Percentiles rank a stretch among this genome's conserved stretches.
These are phyloP conservation scores for Mustela lutreola DNA, from an alignment of 2,113 vertebrate genomes.

Conservation along the genomic window DNA sequence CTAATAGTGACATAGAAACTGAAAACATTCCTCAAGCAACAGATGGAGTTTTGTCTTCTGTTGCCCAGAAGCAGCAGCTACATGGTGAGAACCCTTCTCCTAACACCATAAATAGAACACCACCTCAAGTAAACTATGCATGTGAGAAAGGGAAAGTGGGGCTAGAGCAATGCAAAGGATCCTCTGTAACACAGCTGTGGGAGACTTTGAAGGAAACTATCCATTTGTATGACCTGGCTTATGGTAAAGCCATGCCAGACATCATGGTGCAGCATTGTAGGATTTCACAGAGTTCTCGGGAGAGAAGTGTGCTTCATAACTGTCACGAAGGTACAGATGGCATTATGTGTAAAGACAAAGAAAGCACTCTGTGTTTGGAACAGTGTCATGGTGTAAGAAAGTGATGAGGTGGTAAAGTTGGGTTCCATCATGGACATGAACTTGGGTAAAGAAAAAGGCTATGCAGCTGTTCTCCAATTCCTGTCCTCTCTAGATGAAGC, in stretches of 20 bases:
- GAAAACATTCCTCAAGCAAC: too few species aligned
- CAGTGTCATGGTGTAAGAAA: not conserved
- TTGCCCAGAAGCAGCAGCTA: too few species aligned
- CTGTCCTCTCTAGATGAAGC: not conserved
- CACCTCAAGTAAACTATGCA: too few species aligned
- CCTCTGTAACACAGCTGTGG: too few species aligned
- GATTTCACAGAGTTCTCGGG: constrained; percentile 80
- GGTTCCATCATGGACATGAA: not conserved
- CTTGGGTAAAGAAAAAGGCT: not conserved
- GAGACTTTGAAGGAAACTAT: too few species aligned
- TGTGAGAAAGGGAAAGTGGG: too few species aligned
- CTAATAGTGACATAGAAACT: too few species aligned
- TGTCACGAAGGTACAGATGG: constrained; percentile 65
- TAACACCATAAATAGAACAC: too few species aligned
- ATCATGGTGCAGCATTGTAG: constrained; percentile 64
- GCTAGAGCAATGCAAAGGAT: too few species aligned
- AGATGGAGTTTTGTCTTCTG: too few species aligned
- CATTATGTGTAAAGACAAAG: constrained; percentile 71
- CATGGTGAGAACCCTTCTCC: too few species aligned
- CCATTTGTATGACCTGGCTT: too few species aligned
- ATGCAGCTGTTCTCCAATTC: not conserved
- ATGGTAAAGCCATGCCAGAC: constrained; percentile 21
- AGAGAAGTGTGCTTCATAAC: constrained; percentile 75
- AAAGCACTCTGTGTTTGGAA: constrained; percentile 43
- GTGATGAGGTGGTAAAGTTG: not conserved